A percentile compares a stretch with the other conserved stretches of the same genome.
Conservation (phyloP, 2,113 vertebrate genomes). For the Toxotes chatareus region DNA sequence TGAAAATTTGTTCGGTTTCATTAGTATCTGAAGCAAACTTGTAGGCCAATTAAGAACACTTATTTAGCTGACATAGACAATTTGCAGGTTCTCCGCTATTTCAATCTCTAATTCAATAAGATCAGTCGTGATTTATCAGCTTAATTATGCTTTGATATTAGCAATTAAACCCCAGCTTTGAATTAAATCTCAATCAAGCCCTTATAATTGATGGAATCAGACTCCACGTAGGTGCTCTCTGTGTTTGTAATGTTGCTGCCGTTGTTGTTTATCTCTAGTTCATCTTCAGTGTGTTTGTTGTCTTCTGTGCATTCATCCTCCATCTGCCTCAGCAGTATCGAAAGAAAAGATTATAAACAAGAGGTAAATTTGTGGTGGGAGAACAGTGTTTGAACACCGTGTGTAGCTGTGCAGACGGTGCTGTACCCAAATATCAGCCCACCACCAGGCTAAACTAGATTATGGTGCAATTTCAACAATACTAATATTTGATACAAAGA, state of each 20-base stretch:
- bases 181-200: conserved; percentile 87
- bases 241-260: conserved; percentile 64
- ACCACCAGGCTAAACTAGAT: conserved; percentile 62
- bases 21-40: conserved; percentile 76
- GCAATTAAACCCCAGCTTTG: conserved; percentile 87
- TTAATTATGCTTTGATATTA: conserved; percentile 88
- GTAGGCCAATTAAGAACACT: conserved; percentile 79
- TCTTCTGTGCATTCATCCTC: conserved; percentile 77
- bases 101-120: conserved; percentile 88
- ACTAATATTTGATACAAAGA: conserved; percentile 69
- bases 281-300: conserved; percentile 65
- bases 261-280: conserved; percentile 73
- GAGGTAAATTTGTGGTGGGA: conserved; percentile 68
- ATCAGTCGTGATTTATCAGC: conserved; percentile 87
- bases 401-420: conserved; percentile 56
- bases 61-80: conserved; percentile 85
- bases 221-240: conserved; percentile 76
- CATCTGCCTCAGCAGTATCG: conserved; percentile 71
- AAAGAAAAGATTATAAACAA: conserved; percentile 66
- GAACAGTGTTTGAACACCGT: conserved; percentile 66
- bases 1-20: conserved; percentile 60
- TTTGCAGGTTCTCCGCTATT: conserved; percentile 83
- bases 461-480: conserved; percentile 61
- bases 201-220: conserved; percentile 85
- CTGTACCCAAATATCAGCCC: conserved; percentile 69